Evolutionary conservation across 2,797 vertebrate genomes (phyloP).

Genomic region (Gouania willdenowi): DNA sequence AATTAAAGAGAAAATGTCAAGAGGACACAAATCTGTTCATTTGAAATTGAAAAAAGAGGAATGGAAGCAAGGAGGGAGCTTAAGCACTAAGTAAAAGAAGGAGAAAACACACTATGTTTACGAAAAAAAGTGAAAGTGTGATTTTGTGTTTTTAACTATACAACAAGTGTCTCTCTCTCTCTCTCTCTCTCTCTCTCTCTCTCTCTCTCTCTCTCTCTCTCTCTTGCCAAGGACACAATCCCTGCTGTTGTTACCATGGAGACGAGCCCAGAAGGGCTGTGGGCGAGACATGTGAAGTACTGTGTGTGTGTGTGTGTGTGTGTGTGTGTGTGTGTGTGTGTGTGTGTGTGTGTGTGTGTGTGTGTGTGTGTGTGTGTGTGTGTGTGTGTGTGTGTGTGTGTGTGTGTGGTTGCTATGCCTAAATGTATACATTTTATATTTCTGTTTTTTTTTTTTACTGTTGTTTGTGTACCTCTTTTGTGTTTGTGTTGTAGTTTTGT

Average conservation of each 20-base stretch:
- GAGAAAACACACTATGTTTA: constrained; percentile 20
- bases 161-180: constrained; percentile 62
- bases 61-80: constrained; percentile 12
- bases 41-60: constrained; percentile 11
- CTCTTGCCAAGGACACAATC: constrained; percentile 78
- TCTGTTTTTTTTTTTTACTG: background rate
- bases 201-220: constrained; percentile 59
- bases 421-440: constrained; percentile 34
- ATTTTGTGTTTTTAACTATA: constrained; percentile 55
- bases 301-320: constrained; percentile 46
- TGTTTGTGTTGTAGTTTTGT: no score
- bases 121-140: constrained; percentile 36
- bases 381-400: constrained; percentile 34
- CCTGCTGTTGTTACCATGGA: constrained; percentile 77
- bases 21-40: constrained; percentile 4
- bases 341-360: constrained; percentile 14
- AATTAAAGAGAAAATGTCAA: constrained; percentile 45
- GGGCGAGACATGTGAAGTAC: constrained; percentile 70
- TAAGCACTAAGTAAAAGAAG: constrained; percentile 4
- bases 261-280: constrained; percentile 74
- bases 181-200: background rate
- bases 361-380: constrained; percentile 15
- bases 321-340: constrained; percentile 10
- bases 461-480: background rate
- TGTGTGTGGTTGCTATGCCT: constrained; percentile 10